phyloP scores from a whole-genome alignment of 2,888 invertebrate species.

The Cheilosia pagana region DNA sequence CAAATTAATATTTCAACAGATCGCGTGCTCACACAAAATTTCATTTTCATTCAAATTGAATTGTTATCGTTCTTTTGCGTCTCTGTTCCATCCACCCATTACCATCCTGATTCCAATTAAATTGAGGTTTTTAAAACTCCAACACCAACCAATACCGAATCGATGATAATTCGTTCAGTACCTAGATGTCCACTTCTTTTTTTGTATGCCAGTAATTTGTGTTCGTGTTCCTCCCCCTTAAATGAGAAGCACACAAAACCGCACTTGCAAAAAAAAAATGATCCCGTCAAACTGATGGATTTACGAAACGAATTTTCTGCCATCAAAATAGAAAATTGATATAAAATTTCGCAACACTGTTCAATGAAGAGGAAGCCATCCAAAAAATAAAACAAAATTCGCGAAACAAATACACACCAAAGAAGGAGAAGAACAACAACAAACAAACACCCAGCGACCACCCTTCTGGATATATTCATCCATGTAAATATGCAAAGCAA shows the following conservation, averaged over 20 bases:
- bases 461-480: conserved; percentile 37
- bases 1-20: conserved; percentile 7
- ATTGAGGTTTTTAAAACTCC: conserved; percentile 23
- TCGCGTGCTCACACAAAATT: conserved; percentile 5
- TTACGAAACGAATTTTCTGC: conserved; percentile 53
- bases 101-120: conserved; percentile 21
- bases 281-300: conserved; percentile 59
- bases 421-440: neutral
- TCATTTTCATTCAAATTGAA: conserved; percentile 19
- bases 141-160: conserved; percentile 8
- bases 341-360: conserved; percentile 41
- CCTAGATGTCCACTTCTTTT: no score
- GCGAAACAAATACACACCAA: neutral
- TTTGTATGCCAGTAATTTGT: neutral
- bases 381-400: conserved; percentile 12
- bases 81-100: neutral
- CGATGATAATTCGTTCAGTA: conserved; percentile 17
- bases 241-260: conserved; percentile 20
- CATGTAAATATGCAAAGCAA: conserved; percentile 40
- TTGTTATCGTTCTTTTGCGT: conserved; percentile 18
- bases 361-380: conserved; percentile 10
- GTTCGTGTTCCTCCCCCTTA: neutral
- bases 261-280: neutral
- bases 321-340: conserved; percentile 60
- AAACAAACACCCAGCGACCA: conserved; percentile 30